Percentiles rank a stretch among this genome's conserved stretches.
Conservation (phyloP, 2,113 vertebrate genomes). For the Acrocephalus arundinaceus region DNA sequence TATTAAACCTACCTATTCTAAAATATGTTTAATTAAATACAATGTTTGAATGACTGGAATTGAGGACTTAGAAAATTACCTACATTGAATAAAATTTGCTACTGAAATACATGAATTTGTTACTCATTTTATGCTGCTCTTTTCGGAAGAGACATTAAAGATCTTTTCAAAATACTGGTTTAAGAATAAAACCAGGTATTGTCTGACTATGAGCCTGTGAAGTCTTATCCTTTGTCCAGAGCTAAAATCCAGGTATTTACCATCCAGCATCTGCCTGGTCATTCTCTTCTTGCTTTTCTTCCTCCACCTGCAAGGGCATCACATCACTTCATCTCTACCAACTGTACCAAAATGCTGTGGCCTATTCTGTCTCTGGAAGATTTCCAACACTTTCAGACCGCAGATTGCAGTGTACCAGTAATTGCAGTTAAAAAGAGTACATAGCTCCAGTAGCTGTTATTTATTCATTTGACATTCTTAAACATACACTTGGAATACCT, state of each 20-base stretch:
- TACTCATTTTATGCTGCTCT: not conserved
- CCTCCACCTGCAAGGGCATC: not conserved
- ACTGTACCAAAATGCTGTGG: not conserved
- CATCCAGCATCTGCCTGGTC: not conserved
- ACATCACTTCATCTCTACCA: not conserved
- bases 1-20: not conserved
- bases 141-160: not conserved
- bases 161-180: not conserved
- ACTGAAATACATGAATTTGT: not conserved
- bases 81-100: not conserved
- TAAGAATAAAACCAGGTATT: not conserved
- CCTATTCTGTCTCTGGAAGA: constrained; percentile 20
- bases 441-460: constrained; percentile 43
- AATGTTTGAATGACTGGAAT: not conserved
- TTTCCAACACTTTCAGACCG: constrained; percentile 33
- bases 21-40: not conserved
- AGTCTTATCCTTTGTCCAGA: not conserved
- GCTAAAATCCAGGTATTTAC: not conserved
- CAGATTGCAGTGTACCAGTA: constrained; percentile 41
- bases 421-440: constrained; percentile 38
- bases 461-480: constrained; percentile 60
- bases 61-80: not conserved
- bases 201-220: not conserved
- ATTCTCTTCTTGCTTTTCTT: not conserved
- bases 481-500: constrained; percentile 44